phyloP scores from a whole-genome alignment of 2,113 vertebrate genomes.

The Alaudala cheleensis region DNA sequence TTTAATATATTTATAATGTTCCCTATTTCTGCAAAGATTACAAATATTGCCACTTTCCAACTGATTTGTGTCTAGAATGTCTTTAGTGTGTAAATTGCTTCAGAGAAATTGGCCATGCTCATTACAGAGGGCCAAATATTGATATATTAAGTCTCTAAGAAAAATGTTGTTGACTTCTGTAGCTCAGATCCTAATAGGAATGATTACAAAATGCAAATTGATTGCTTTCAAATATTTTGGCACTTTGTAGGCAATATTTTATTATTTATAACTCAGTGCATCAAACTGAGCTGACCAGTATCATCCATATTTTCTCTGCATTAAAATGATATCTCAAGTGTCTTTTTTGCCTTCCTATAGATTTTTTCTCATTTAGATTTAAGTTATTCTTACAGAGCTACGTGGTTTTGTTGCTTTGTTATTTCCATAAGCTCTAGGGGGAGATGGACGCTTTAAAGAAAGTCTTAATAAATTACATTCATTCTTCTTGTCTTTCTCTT shows the following conservation, averaged over 20 bases:
- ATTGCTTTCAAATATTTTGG: not conserved
- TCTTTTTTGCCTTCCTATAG: not conserved
- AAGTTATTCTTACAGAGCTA: not conserved
- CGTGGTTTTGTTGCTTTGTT: not conserved
- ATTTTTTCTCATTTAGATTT: not conserved
- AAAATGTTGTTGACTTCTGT: not conserved
- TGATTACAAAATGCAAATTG: not conserved
- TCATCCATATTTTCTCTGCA: not conserved
- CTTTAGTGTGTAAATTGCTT: not conserved
- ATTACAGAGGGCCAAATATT: not conserved
- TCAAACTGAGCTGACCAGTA: not conserved
- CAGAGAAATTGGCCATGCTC: not conserved
- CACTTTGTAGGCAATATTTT: not conserved
- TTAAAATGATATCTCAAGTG: not conserved
- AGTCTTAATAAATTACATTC: constrained; percentile 20
- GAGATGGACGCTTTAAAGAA: not conserved
- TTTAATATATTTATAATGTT: not conserved
- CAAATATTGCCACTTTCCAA: not conserved
- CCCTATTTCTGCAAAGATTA: not conserved
- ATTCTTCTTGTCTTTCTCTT: not conserved
- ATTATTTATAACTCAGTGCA: not conserved
- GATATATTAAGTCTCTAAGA: not conserved
- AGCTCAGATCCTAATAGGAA: not conserved
- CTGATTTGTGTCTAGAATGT: not conserved
- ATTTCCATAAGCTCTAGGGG: not conserved